Conservation (phyloP, 2,113 vertebrate species). For the Silurus glanis region DNA sequence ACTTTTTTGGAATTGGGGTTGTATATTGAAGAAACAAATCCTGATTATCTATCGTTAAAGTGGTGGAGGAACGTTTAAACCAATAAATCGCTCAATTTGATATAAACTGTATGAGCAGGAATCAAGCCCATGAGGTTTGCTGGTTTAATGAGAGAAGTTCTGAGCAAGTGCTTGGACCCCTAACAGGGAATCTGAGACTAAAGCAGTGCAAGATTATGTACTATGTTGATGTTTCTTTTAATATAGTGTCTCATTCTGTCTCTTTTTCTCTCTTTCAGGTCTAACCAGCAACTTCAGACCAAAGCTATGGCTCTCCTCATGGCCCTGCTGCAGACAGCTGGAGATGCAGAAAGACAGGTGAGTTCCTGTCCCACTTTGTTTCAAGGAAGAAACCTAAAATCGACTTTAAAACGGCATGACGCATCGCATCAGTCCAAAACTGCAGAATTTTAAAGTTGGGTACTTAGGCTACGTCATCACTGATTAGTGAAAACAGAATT, state of each 20-base stretch:
- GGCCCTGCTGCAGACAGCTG: slow-evolving; percentile 85
- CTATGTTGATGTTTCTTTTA: not conserved
- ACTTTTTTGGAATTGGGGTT: not conserved
- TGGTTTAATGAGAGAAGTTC: not conserved
- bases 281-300: slow-evolving; percentile 88
- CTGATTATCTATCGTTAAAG: not conserved
- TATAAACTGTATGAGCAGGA: not conserved
- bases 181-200: not conserved
- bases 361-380: not conserved
- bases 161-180: not conserved
- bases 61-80: not conserved
- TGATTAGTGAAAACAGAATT: too few relatives aligned
- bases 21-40: not conserved
- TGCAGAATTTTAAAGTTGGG: too few relatives aligned
- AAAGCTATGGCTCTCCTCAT: slow-evolving; percentile 97
- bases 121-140: not conserved
- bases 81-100: not conserved
- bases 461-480: too few relatives aligned
- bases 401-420: too few relatives aligned
- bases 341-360: slow-evolving; percentile 78
- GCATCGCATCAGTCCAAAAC: too few relatives aligned
- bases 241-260: not conserved
- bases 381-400: too few relatives aligned
- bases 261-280: slow-evolving; percentile 67
- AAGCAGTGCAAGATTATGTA: not conserved